Base-by-base conservation (phyloP, 2,888 invertebrate genomes). In the Sphecodes monilicornis region DNA sequence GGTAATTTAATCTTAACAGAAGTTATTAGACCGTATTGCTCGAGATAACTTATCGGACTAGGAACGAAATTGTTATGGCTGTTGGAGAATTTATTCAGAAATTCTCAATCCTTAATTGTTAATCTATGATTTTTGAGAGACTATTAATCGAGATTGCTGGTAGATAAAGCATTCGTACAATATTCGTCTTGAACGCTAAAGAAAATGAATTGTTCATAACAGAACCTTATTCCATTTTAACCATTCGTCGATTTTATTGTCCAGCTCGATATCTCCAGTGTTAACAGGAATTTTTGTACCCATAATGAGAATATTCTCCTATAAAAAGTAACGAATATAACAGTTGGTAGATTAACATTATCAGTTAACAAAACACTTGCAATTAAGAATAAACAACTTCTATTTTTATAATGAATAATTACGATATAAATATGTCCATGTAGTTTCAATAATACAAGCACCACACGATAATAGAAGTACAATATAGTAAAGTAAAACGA, bases 171-270 rank as follows among this genome's bases (percentile, higher is more conserved):
- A n/a, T 54, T 3, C 22, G 18, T 68, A 84, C 22, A 78, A 29
- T 64, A 11, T 57, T 1, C n/a, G 69, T n/a, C 10, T 22, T 76
- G 16, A 43, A 13, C 64, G 29, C 16, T 32, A 32, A 64, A 64
- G 13, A 64, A 64, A 18, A 64, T 64, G 5, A 64, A 70, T 32
- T 57, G 43, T 43, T 41, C 29, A 26, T 22, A 81, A 60, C 54
- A 83, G 72, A 81, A 97, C 97, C 96, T 96, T 96, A 93, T 98
- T 98, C 96, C 97, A 97, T 86, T 95, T 94, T 6, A 98, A 93
- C 98, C 98, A 98, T 90, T 97, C 96, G 26, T 96, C 95, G 22
- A 98, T 96, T 93, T 97, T 97, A 22, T 95, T 93, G 93, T 97
- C 96, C 80, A 98, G 94, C 89, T 96, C 95, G 43, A 90, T 79